Evolutionary conservation across 2,113 vertebrate genomes (phyloP), one percentile per base, ranked within the genome.

Genomic region (Polypterus senegalus): DNA sequence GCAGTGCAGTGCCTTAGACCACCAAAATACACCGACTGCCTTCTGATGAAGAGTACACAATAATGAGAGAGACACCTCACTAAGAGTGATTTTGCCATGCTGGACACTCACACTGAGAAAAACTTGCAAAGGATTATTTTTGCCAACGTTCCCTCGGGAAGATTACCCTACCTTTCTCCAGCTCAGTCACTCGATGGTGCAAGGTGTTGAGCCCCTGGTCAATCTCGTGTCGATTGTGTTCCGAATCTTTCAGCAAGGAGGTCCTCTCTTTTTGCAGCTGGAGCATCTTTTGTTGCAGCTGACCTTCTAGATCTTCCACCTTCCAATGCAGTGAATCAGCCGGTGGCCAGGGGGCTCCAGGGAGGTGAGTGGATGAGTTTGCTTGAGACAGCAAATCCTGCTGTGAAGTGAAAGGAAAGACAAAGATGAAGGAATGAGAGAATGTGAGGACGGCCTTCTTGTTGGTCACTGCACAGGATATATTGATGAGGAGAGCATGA

Each of bases 281-380:
- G 71, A 91, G 78, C 66, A 97, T 90, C 80, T 96, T 93, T 69
- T 90, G 83, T 72, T 95, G 87, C 65, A 97, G 86, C 78, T 97
- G 91, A 4, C 88, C 91, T 69, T 97, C 95, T 68, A 97, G 76
- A 71, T 94, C 88, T 47, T 96, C 92, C 83, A 96, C 89, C 77
- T 88, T 89, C 82, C 83, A 83, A 61, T 81, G 87, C 66, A 84
- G 81, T 47, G 82, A 71, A 3, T 74, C 85, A 4, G 47, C 87
- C 73, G 0, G 71, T 43, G 11, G 62, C 69, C 0, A 72, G 62
- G 69, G 0, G 60, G 75, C 49, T 73, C 69, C 3, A 1, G 70
- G 79, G 51, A 74, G n/a, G 61, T 80, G 82, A 0, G 78, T 76
- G 59, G 82, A 65, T 57, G 49, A 77, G 46, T 97, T 95, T 65